Evolutionary conservation across 2,797 vertebrate genomes (phyloP).

Genomic region (Florisuga fusca): DNA sequence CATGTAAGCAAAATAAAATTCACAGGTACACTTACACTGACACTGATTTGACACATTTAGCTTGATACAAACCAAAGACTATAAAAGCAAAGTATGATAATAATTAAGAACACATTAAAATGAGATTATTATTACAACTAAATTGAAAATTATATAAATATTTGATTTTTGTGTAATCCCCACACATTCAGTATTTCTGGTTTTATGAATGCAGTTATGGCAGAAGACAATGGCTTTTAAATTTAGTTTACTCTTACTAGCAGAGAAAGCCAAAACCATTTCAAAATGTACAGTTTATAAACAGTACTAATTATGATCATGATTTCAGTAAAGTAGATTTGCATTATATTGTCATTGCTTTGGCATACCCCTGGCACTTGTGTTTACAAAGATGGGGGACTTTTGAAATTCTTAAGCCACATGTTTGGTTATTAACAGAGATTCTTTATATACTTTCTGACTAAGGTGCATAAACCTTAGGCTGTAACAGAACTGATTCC

Average conservation of each 20-base stretch:
- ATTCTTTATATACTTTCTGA: not conserved
- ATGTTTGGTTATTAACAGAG: not conserved
- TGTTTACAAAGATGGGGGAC: not conserved
- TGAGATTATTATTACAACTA: conserved; percentile 20
- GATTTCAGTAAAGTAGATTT: not conserved
- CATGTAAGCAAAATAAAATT: conserved; percentile 48
- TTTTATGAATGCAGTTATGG: not conserved
- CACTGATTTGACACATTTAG: conserved; percentile 17
- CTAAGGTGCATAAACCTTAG: not conserved
- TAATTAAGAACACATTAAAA: conserved; percentile 34
- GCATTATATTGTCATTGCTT: not conserved
- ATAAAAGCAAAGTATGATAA: conserved; percentile 30
- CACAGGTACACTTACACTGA: conserved; percentile 37
- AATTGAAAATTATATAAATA: conserved; percentile 34
- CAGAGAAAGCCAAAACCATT: conserved; percentile 12
- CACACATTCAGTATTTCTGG: not conserved
- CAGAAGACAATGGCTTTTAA: conserved; percentile 10
- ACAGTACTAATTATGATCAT: not conserved
- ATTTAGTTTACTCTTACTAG: conserved; percentile 9
- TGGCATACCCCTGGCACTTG: conserved; percentile 39
- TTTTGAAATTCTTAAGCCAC: not conserved
- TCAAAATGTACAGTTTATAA: not conserved
- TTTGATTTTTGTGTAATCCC: conserved; percentile 9
- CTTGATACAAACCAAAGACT: conserved; percentile 52
- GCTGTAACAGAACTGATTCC: not conserved